These are phyloP conservation scores for Aleiodes alternator DNA, from an alignment of 2,888 invertebrate genomes.

Conservation along the genomic window DNA sequence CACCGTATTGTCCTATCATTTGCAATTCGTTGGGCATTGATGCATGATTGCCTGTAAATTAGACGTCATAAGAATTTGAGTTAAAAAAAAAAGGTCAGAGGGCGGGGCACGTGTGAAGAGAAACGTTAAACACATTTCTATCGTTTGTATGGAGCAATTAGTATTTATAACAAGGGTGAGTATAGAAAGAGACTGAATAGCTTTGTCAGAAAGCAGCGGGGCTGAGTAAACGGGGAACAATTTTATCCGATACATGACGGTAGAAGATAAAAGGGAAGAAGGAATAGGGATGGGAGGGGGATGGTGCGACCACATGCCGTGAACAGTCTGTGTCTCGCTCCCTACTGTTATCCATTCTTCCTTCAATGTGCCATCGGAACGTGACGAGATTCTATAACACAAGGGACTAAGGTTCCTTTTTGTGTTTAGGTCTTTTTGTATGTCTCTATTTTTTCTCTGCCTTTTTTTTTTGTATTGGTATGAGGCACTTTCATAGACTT, in stretches of 20 bases:
- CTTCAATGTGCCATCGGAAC: constrained; percentile 60
- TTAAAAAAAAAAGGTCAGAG: constrained; percentile 8
- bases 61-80: no score
- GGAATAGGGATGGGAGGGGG: constrained; percentile 51
- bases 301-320: constrained; percentile 69
- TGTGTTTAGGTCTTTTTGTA: no score
- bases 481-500: no score
- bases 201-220: constrained; percentile 32
- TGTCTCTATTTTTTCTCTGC: no score
- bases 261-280: constrained; percentile 51
- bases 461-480: no score
- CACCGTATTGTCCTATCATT: no score
- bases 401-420: constrained; percentile 46
- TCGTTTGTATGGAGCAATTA: constrained; percentile 71
- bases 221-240: constrained; percentile 39
- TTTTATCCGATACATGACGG: constrained; percentile 48
- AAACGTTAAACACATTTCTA: constrained; percentile 68
- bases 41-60: no score
- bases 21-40: no score
- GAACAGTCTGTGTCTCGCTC: constrained; percentile 56
- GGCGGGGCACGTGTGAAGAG: constrained; percentile 57
- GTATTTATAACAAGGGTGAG: constrained; percentile 68
- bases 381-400: constrained; percentile 66
- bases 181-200: constrained; percentile 17
- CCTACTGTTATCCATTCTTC: constrained; percentile 22